Evolutionary conservation across 2,888 invertebrate species (phyloP).

Genomic region (Oithona nana): DNA sequence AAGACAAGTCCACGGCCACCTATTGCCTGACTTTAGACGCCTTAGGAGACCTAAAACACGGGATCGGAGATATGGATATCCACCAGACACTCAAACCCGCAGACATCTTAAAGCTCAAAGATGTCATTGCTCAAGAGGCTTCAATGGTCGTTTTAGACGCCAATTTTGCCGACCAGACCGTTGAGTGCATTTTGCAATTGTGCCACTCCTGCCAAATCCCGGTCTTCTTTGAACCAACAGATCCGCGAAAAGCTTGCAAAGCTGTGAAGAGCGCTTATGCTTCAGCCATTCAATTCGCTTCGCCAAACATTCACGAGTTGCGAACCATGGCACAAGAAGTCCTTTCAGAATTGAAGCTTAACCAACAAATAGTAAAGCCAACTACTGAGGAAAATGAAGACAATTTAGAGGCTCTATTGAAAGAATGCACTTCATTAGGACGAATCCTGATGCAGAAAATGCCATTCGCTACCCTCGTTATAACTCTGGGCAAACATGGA

Average conservation of each 20-base stretch:
- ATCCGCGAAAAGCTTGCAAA: conserved; percentile 50
- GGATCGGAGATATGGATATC: conserved; percentile 66
- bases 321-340: neutral
- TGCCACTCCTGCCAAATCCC: conserved; percentile 43
- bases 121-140: conserved; percentile 38
- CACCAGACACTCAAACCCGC: conserved; percentile 47
- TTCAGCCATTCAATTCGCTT: conserved; percentile 35
- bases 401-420: neutral
- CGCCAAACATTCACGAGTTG: conserved; percentile 63
- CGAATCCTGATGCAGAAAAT: neutral
- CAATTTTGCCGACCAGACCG: conserved; percentile 49
- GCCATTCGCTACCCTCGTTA: neutral
- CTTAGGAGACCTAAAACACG: conserved; percentile 53
- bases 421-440: neutral
- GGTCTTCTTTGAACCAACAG: conserved; percentile 62
- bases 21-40: conserved; percentile 55
- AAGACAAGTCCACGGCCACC: conserved; percentile 40
- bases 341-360: too few relatives aligned
- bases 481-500: conserved; percentile 18
- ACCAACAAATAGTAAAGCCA: too few relatives aligned
- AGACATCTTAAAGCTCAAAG: conserved; percentile 36
- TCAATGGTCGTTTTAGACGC: conserved; percentile 66
- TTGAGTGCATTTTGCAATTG: conserved; percentile 41
- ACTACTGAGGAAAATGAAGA: conserved; percentile 21
- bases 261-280: conserved; percentile 36